phyloP scores from a whole-genome alignment of 2,113 vertebrate species.

The Micronycteris hirsuta region DNA sequence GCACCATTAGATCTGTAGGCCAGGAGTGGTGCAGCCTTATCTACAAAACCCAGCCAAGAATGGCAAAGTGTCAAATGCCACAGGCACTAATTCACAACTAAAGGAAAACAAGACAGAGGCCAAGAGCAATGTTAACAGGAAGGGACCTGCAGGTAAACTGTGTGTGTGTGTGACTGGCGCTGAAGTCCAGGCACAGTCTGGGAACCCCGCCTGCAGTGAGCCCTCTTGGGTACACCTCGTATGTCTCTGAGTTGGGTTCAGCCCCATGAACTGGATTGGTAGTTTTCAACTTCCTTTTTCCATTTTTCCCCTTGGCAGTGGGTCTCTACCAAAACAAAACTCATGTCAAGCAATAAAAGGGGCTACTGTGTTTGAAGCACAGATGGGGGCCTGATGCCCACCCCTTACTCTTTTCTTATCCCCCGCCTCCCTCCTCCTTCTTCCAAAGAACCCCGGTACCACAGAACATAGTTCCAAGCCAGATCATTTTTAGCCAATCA shows the following conservation, averaged over 20 bases:
- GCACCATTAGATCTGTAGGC: neutral
- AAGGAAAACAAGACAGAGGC: neutral
- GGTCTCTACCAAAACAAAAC: neutral
- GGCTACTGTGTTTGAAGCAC: neutral
- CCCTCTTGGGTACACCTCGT: neutral
- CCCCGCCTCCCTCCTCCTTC: neutral
- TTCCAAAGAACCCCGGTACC: neutral
- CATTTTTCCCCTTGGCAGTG: too few species aligned
- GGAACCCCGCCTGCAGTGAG: neutral
- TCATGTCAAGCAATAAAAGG: neutral
- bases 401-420: neutral
- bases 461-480: neutral
- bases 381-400: neutral
- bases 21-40: neutral
- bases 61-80: neutral
- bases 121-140: neutral
- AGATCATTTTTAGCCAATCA: neutral
- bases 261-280: neutral
- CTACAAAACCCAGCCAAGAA: neutral
- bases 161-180: too few species aligned
- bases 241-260: neutral
- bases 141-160: neutral
- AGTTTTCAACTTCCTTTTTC: neutral
- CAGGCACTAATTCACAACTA: neutral
- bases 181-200: neutral